phyloP scores from a whole-genome alignment of 2,113 vertebrate species.

The Shinisaurus crocodilurus region DNA sequence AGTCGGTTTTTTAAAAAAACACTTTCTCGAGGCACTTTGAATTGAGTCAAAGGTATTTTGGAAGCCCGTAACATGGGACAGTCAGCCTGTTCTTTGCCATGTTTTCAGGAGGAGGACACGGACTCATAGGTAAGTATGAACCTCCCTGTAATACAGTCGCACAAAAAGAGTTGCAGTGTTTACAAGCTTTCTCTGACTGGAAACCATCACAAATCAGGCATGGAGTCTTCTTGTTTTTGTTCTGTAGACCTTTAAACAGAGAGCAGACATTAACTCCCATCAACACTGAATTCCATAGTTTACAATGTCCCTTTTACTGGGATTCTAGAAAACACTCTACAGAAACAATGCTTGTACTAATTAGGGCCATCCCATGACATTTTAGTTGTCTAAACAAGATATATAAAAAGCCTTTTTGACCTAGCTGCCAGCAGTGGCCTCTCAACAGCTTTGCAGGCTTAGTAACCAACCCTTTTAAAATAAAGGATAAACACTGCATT shows the following conservation, averaged over 20 bases:
- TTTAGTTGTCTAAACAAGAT: neutral
- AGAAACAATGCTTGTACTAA: neutral
- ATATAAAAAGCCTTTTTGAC: neutral
- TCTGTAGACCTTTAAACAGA: constrained; percentile 24
- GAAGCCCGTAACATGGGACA: constrained; percentile 24
- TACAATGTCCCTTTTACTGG: neutral
- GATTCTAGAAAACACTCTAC: neutral
- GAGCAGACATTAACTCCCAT: constrained; percentile 3
- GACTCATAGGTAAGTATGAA: constrained; percentile 23
- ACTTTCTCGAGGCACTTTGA: constrained; percentile 19
- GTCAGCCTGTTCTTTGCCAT: neutral
- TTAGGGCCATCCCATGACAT: neutral
- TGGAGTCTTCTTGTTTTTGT: constrained; percentile 25
- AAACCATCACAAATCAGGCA: constrained; percentile 45
- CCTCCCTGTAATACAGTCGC: constrained; percentile 38
- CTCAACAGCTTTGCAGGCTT: neutral
- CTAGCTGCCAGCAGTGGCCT: neutral
- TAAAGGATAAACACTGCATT: neutral
- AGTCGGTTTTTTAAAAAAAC: neutral
- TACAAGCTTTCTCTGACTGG: constrained; percentile 40
- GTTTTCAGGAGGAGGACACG: constrained; percentile 4
- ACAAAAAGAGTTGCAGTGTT: constrained; percentile 39
- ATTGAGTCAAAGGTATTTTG: constrained; percentile 14
- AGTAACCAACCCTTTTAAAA: neutral
- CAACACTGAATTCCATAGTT: neutral